A percentile compares a stretch with the other conserved stretches of the same genome.
Evolutionary conservation across 2,888 invertebrate genomes (phyloP).

Genomic region (Diaperis boleti): DNA sequence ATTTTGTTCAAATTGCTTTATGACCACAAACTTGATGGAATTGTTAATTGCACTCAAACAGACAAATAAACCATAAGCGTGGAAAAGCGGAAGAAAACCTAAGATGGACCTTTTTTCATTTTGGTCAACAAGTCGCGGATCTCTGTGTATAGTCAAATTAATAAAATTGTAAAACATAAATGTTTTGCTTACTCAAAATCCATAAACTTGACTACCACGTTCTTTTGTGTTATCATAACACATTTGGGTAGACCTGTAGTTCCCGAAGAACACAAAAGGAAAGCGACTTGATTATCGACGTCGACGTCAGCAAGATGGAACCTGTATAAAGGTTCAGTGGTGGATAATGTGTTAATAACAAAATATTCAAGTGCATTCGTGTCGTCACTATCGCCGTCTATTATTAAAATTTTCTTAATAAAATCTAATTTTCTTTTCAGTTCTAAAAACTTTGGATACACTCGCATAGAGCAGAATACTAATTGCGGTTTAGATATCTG

Average conservation of each 20-base stretch:
- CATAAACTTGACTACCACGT: constrained; percentile 53
- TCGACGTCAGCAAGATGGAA: constrained; percentile 35
- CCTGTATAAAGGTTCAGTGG: background rate
- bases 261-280: constrained; percentile 74
- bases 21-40: constrained; percentile 47
- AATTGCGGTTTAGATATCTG: constrained; percentile 76
- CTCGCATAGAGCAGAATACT: constrained; percentile 73
- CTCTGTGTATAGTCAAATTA: constrained; percentile 27
- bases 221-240: constrained; percentile 73
- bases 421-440: constrained; percentile 59
- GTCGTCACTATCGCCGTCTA: constrained; percentile 60
- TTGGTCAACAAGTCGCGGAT: constrained; percentile 25
- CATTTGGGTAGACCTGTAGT: constrained; percentile 79
- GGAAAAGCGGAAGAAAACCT: constrained; percentile 56
- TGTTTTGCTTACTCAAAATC: constrained; percentile 30
- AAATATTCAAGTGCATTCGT: constrained; percentile 37
- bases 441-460: constrained; percentile 69
- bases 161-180: constrained; percentile 12
- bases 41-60: constrained; percentile 46
- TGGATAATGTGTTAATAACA: constrained; percentile 4
- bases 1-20: constrained; percentile 61
- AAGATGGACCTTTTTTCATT: constrained; percentile 16
- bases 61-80: constrained; percentile 52
- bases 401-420: constrained; percentile 69
- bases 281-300: constrained; percentile 48